phyloP scores from a whole-genome alignment of 2,797 vertebrate genomes.

The Garrulus glandarius region DNA sequence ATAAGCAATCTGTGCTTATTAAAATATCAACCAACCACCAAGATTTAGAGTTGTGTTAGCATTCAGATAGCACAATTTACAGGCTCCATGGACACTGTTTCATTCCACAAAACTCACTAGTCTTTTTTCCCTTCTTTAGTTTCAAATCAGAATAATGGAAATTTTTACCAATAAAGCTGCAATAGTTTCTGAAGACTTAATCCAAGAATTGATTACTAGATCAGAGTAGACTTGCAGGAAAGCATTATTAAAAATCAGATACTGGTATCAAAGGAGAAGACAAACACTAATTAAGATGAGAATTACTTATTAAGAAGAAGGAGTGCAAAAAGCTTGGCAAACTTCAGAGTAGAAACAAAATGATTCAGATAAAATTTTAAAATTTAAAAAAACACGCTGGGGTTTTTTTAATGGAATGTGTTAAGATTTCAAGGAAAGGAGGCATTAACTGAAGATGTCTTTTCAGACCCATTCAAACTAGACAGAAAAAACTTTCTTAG shows the following conservation, averaged over 20 bases:
- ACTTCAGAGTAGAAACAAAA: neutral
- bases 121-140: neutral
- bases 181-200: neutral
- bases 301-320: neutral
- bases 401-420: rapidly evolving
- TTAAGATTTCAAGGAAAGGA: neutral
- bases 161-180: neutral
- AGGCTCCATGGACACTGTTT: neutral
- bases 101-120: neutral
- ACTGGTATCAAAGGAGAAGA: neutral
- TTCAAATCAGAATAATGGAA: neutral
- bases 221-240: neutral
- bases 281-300: neutral
- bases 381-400: rapidly evolving
- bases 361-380: neutral
- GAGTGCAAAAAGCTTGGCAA: neutral
- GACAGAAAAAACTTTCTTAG: neutral
- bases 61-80: neutral
- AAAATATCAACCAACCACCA: neutral
- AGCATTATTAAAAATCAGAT: neutral
- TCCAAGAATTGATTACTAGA: neutral
- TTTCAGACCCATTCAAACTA: neutral
- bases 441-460: neutral
- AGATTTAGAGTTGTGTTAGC: neutral
- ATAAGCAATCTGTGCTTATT: neutral